phyloP scores from a whole-genome alignment of 2,113 vertebrate species.

The Procavia capensis region DNA sequence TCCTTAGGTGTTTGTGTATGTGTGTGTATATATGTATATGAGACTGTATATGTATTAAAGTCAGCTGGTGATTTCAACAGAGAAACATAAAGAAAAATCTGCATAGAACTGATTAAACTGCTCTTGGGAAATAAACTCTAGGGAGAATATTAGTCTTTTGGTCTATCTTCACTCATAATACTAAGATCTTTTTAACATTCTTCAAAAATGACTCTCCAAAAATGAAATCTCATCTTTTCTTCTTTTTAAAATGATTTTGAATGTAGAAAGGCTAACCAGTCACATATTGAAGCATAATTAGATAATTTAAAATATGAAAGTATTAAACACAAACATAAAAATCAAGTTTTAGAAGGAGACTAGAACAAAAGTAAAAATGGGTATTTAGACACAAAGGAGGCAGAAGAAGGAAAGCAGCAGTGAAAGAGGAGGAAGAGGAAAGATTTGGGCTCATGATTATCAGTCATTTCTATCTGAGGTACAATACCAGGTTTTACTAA shows the following conservation, averaged over 20 bases:
- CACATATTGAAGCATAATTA: background rate
- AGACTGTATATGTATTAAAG: background rate
- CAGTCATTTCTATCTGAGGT: background rate
- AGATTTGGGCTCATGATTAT: background rate
- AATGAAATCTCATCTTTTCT: background rate
- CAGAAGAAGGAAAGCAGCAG: background rate
- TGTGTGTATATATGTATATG: too few species aligned
- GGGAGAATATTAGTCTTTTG: background rate
- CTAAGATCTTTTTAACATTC: background rate
- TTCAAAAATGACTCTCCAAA: background rate
- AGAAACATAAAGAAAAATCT: background rate
- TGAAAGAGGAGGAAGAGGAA: background rate
- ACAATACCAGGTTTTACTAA: background rate
- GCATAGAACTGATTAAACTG: background rate
- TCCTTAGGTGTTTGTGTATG: background rate
- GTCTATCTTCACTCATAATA: background rate
- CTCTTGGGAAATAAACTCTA: background rate
- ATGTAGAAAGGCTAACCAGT: background rate
- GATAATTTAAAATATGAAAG: background rate
- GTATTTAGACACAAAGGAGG: background rate
- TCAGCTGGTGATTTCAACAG: background rate
- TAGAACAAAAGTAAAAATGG: background rate
- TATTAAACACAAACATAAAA: background rate
- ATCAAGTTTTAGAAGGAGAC: background rate
- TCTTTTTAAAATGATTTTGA: background rate